Evolutionary conservation across 2,888 invertebrate species (phyloP), one percentile per base, ranked within the genome.

Genomic region (Orthonychiurus folsomi): DNA sequence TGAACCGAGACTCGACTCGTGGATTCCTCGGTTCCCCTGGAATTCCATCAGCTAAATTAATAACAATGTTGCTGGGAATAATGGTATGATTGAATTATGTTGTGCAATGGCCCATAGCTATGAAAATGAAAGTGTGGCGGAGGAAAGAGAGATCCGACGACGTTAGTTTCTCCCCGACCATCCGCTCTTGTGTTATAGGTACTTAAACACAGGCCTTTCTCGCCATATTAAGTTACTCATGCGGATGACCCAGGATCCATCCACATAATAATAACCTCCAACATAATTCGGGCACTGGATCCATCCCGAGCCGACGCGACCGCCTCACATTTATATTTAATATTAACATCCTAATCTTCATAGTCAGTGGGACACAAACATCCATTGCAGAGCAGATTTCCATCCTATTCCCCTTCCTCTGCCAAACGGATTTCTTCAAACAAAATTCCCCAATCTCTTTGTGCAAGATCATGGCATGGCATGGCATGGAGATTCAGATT

Each of bases 21-120:
- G 37, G 37, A 15, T 9, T 37, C 37, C n/a, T n/a, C 37, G 15
- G 15, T 37, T 37, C 37, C 15, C 37, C 37, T 9, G 5, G 37
- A 37, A 37, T 37, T 37, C 37, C 37, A 37, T 37, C 9, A 37
- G 37, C 5, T 5, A 37, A 37, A 37, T 37, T 37, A 37, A 9
- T 5, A 37, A 37, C 37, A 37, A 37, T 37, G 37, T 37, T 37
- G 37, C 37, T 37, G 5, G 37, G 37, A 37, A 37, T 37, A 37
- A 37, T 37, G 37, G 37, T 37, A 37, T 37, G 37, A 37, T 37
- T 37, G 37, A 37, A 37, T 37, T 37, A 37, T 9, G 37, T 37
- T 37, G 37, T 37, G 37, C 37, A 37, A 37, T 37, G 37, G 37
- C 37, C 37, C 37, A 37, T 37, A 37, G 37, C 37, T 37, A 37